Evolutionary conservation across 2,797 vertebrate genomes (phyloP).

Genomic region (Crenichthys baileyi): DNA sequence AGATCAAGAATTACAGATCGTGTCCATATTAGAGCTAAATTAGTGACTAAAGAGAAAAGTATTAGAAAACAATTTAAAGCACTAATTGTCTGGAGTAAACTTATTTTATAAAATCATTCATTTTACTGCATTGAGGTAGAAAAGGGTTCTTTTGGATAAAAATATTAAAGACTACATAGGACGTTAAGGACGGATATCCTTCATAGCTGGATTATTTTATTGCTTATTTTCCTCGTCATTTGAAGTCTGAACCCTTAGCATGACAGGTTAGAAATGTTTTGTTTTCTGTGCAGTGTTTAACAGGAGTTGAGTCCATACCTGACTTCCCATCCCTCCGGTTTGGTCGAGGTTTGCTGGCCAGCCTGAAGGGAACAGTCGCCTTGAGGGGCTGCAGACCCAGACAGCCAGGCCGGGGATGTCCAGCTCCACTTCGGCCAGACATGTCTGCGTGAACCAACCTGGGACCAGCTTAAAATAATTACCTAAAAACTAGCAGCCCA

Average conservation of each 20-base stretch:
- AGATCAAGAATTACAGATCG: background rate
- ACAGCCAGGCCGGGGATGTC: slow-evolving; percentile 56
- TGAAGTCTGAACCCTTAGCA: background rate
- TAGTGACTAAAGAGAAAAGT: background rate
- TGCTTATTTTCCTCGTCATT: background rate
- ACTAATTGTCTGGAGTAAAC: background rate
- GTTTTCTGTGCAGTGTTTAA: background rate
- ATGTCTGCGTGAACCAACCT: slow-evolving; percentile 46
- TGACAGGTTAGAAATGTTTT: background rate
- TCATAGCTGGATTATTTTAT: no score
- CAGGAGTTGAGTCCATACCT: slow-evolving; percentile 66
- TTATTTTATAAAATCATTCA: background rate
- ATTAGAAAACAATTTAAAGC: background rate
- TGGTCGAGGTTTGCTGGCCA: slow-evolving; percentile 74
- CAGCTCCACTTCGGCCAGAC: slow-evolving; percentile 67
- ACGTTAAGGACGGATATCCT: background rate
- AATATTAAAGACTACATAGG: background rate
- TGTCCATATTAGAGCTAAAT: background rate
- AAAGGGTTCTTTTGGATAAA: background rate
- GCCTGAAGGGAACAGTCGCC: slow-evolving; percentile 87
- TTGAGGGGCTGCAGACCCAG: slow-evolving; percentile 85
- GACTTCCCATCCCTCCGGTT: slow-evolving; percentile 71
- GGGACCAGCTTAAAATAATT: slow-evolving; percentile 7
- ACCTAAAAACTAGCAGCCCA: slow-evolving; percentile 6
- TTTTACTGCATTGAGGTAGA: background rate